phyloP scores from a whole-genome alignment of 2,888 invertebrate genomes.

The Nomada fabriciana region DNA sequence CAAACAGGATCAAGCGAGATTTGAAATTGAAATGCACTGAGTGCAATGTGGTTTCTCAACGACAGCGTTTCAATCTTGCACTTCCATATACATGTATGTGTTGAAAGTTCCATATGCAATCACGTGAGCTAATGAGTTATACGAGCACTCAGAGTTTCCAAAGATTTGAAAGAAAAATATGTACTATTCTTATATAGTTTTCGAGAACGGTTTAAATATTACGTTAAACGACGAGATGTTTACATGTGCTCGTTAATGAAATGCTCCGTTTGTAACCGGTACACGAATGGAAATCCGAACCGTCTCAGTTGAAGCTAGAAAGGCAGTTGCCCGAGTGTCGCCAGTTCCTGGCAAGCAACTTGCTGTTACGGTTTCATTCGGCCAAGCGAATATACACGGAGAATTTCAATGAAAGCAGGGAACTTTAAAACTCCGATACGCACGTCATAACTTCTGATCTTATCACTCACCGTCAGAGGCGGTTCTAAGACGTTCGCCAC shows the following conservation, averaged over 20 bases:
- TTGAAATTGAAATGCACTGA: slow-evolving; percentile 23
- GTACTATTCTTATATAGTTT: no score
- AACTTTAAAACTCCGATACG: slow-evolving; percentile 32
- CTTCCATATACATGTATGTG: slow-evolving; percentile 18
- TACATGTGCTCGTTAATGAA: slow-evolving; percentile 53
- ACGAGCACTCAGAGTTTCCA: background rate
- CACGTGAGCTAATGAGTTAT: no score
- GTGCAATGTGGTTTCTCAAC: background rate
- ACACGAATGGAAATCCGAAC: slow-evolving; percentile 62
- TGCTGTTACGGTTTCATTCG: slow-evolving; percentile 46
- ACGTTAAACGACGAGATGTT: slow-evolving; percentile 9
- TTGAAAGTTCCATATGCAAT: slow-evolving; percentile 1
- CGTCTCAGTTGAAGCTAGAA: slow-evolving; percentile 59
- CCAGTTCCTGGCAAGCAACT: slow-evolving; percentile 35
- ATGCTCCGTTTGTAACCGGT: slow-evolving; percentile 51
- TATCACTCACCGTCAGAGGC: background rate
- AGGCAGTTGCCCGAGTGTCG: slow-evolving; percentile 54
- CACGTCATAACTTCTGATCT: slow-evolving; percentile 25
- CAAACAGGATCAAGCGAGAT: slow-evolving; percentile 22
- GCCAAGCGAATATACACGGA: slow-evolving; percentile 16
- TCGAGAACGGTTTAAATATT: slow-evolving; percentile 16
- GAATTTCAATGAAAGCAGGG: slow-evolving; percentile 48
- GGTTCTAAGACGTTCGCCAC: slow-evolving; percentile 11
- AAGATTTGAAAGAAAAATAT: background rate
- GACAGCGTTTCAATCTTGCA: background rate